Evolutionary conservation across 2,888 invertebrate species (phyloP).

Genomic region (Synergus japonicus): DNA sequence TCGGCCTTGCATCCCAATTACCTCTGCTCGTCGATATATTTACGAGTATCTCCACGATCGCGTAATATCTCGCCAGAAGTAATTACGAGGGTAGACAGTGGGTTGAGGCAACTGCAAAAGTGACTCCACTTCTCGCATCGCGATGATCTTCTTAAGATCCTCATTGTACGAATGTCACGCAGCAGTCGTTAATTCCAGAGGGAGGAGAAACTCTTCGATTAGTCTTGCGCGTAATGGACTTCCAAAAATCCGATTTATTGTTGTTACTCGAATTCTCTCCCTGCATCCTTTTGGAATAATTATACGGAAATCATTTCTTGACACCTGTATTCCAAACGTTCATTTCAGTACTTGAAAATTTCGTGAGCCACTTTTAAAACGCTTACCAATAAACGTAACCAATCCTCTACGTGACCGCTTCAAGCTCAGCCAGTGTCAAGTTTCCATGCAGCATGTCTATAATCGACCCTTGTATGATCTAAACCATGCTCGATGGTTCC

Average conservation of each 20-base stretch:
- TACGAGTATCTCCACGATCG: constrained; percentile 59
- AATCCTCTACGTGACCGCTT: background rate
- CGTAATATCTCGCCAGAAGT: constrained; percentile 60
- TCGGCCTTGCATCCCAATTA: constrained; percentile 66
- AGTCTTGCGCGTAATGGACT: constrained; percentile 21
- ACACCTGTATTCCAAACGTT: too few relatives aligned
- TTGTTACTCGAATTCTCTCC: background rate
- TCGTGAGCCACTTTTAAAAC: background rate
- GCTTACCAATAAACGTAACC: background rate
- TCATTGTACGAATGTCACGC: constrained; percentile 54
- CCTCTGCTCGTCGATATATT: constrained; percentile 56
- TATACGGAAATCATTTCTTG: too few relatives aligned
- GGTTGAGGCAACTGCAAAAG: constrained; percentile 49
- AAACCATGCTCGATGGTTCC: constrained; percentile 55
- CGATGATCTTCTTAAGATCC: constrained; percentile 56
- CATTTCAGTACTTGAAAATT: background rate
- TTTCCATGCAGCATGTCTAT: background rate
- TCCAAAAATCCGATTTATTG: background rate
- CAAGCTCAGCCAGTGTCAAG: constrained; percentile 34
- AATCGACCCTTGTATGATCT: constrained; percentile 42
- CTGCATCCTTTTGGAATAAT: too few relatives aligned
- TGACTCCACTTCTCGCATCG: constrained; percentile 56
- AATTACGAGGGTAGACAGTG: constrained; percentile 56
- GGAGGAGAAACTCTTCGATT: constrained; percentile 12
- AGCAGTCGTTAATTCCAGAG: constrained; percentile 51